Base-by-base conservation (phyloP, 1,140 invertebrate species). In the Drosophila ercepeae region DNA sequence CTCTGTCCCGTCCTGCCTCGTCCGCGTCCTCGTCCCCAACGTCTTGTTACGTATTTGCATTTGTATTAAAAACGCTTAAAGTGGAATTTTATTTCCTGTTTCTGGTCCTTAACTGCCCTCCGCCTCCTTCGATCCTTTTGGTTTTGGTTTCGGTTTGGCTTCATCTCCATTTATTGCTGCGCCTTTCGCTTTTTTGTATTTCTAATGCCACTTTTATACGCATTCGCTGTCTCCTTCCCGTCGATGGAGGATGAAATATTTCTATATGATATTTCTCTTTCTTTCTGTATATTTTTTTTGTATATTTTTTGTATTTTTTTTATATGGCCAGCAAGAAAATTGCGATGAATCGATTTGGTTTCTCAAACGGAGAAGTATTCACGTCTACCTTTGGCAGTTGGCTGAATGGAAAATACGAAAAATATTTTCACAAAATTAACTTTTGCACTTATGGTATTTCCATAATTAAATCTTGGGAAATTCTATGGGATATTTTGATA, bases 21-120 rank as follows among this genome's bases (percentile, higher is more conserved):
- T 19, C 18, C 9, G 41, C 7, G 5, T 1, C 13, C 14, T n/a
- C 6, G 2, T n/a, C 8, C 11, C 21, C 21, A 21, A 21, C 21
- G n/a, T 4, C 23, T 51, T 27, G 46, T 29, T 45, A 29, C 60
- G 64, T 76, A 84, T 84, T 84, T 88, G 76, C 76, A 84, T 86
- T 84, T 86, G 81, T 88, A 86, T 88, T 86, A 78, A 81, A 86
- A 86, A 70, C 73, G 82, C 76, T 86, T 86, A 81, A 86, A 86
- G 81, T 88, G 77, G 72, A 86, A 81, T 86, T 86, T 86, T 86
- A 88, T 88, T 86, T 86, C 81, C 76, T 81, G 76, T 88, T 86
- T 81, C 81, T 64, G 58, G 75, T 69, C 68, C 76, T 57, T 67
- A 25, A 23, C 51, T 52, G 55, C 29, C 13, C 13, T 4, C 4